These are phyloP conservation scores for Palythoa grandiflora DNA, from an alignment of 92 coral and sea anemone genomes.

Conservation along the genomic window DNA sequence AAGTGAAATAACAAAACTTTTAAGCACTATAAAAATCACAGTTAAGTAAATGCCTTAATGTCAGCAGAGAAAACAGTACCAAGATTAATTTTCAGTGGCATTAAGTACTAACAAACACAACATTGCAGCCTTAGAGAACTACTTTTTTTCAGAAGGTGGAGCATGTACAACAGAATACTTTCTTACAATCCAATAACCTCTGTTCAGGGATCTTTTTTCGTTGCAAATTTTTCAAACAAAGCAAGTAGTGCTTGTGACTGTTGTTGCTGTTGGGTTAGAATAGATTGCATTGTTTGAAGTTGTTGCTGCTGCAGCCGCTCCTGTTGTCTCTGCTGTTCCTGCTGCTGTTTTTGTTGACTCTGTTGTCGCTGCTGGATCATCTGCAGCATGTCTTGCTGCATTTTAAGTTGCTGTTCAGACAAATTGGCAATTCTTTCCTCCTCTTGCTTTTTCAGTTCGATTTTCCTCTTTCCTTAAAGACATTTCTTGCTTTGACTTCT, in stretches of 20 bases:
- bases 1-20: constrained; percentile 31
- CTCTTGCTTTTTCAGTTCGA: constrained; percentile 43
- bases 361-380: neutral
- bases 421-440: constrained; percentile 16
- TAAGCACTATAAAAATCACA: constrained; percentile 29
- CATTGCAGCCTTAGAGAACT: neutral
- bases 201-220: constrained; percentile 32
- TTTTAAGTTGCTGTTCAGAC: neutral
- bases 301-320: constrained; percentile 13
- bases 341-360: neutral
- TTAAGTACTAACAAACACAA: neutral
- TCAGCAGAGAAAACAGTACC: constrained; percentile 42
- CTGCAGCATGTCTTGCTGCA: constrained; percentile 21
- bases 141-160: neutral
- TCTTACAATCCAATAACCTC: constrained; percentile 31
- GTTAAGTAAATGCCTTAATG: constrained; percentile 37
- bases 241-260: constrained; percentile 23
- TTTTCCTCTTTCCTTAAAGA: constrained; percentile 50
- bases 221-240: constrained; percentile 39
- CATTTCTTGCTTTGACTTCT: constrained; percentile 51
- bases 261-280: constrained; percentile 35
- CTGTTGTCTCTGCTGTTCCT: neutral
- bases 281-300: constrained; percentile 26
- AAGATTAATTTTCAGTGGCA: constrained; percentile 4
- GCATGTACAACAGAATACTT: neutral